Evolutionary conservation across 1,140 invertebrate species (phyloP), one percentile per base, ranked within the genome.

Genomic region (Ylistrum balloti): DNA sequence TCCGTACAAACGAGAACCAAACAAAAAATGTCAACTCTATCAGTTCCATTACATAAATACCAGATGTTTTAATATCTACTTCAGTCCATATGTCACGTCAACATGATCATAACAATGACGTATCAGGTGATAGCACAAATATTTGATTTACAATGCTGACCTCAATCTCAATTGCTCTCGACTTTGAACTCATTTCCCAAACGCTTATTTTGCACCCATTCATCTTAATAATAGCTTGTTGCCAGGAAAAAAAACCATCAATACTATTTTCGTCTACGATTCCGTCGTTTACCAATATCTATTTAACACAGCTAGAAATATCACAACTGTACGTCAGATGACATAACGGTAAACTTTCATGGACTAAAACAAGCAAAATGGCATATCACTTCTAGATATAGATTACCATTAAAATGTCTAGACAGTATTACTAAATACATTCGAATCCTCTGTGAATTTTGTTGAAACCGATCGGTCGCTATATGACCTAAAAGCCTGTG

Each of bases 371-470:
- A 74, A 11, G 56, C 56, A 74, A 74, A 74, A 74, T 74, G 56
- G 56, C 56, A n/a, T 22, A 74, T 74, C 56, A 74, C 22, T 74
- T 28, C 22, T 74, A 28, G 56, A 74, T 74, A 74, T 74, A 17
- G 56, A 74, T 74, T 74, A 74, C 56, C 56, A 74, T 74, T 74
- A 74, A 74, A 74, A 74, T 74, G 56, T 74, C 56, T 74, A 74
- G 56, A 74, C 56, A n/a, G n/a, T n/a, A 74, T 74, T 17, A 74
- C n/a, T n/a, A 28, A 74, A 1, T 74, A 74, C 56, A n/a, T n/a
- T n/a, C 56, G n/a, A 74, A 74, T 74, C 56, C 56, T 74, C 56
- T 74, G 56, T 74, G 56, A 74, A 74, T 74, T 74, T 74, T 74
- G 56, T 74, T 74, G 56, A 74, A 74, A 74, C 56, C 56, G 56